These are phyloP conservation scores for Tragelaphus imberbis DNA, from an alignment of 2,113 vertebrate species.

Conservation along the genomic window DNA sequence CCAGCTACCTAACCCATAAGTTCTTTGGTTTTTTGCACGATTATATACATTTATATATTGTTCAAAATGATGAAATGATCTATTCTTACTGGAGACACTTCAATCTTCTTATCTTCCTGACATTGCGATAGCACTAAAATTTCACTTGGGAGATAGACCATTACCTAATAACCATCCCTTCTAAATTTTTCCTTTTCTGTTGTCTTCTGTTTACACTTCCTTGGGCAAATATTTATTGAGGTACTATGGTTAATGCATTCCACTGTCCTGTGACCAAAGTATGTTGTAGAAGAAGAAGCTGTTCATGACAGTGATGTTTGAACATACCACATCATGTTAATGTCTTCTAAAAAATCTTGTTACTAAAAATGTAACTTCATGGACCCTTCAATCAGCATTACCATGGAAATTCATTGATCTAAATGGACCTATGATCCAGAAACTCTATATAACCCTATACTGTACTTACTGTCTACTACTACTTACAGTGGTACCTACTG, in stretches of 20 bases:
- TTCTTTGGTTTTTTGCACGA: neutral
- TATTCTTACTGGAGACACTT: neutral
- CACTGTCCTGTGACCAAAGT: neutral
- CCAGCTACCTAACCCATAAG: neutral
- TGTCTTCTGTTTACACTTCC: neutral
- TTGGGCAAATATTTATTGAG: neutral
- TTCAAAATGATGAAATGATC: neutral
- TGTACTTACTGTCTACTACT: neutral
- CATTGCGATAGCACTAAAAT: neutral
- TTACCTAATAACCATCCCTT: neutral
- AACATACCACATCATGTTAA: neutral
- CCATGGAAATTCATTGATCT: neutral
- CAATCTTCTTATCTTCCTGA: neutral
- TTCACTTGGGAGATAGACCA: neutral
- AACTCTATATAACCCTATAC: neutral
- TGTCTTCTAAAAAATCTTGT: neutral
- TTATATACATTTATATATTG: neutral
- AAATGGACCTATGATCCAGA: neutral
- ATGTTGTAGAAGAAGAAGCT: neutral
- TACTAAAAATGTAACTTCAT: slow-evolving; percentile 3
- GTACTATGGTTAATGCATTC: neutral
- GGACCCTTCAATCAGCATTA: neutral
- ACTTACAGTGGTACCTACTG: neutral
- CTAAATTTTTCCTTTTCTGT: neutral
- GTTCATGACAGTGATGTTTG: neutral